Conservation (phyloP, 2,113 vertebrate species). For the Piprites chloris region DNA sequence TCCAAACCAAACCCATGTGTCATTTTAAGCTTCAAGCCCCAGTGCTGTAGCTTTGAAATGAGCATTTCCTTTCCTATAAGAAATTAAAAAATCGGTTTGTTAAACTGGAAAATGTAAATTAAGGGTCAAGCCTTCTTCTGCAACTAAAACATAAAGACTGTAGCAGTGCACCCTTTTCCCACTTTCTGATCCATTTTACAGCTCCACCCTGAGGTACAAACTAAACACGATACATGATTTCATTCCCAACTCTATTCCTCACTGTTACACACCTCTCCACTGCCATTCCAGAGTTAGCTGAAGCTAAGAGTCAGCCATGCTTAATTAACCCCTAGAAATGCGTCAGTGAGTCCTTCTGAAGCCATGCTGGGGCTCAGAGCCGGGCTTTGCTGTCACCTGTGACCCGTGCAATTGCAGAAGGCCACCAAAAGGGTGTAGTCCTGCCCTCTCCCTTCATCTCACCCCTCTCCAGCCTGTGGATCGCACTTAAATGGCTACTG, state of each 20-base stretch:
- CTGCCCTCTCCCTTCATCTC: slow-evolving; percentile 32
- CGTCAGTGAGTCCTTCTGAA: neutral
- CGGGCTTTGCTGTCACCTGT: neutral
- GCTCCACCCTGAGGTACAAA: neutral
- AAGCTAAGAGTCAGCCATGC: slow-evolving; percentile 7
- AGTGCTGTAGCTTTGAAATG: neutral
- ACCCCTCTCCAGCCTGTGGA: neutral
- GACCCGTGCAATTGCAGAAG: slow-evolving; percentile 3
- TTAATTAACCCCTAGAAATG: slow-evolving; percentile 36
- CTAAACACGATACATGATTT: neutral
- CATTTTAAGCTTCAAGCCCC: neutral
- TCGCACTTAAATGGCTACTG: neutral
- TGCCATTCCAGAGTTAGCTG: neutral
- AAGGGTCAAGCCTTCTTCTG: neutral
- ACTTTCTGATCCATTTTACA: neutral
- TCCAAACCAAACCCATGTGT: neutral
- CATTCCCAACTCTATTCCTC: neutral
- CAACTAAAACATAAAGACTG: neutral
- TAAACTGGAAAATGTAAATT: neutral
- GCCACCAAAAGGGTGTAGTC: slow-evolving; percentile 61
- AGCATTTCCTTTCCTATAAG: neutral
- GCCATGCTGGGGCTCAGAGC: neutral
- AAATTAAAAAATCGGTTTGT: neutral
- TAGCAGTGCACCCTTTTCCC: neutral
- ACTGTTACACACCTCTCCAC: neutral